These are phyloP conservation scores for Porites rus DNA, from an alignment of 92 coral and sea anemone species.

Conservation along the genomic window DNA sequence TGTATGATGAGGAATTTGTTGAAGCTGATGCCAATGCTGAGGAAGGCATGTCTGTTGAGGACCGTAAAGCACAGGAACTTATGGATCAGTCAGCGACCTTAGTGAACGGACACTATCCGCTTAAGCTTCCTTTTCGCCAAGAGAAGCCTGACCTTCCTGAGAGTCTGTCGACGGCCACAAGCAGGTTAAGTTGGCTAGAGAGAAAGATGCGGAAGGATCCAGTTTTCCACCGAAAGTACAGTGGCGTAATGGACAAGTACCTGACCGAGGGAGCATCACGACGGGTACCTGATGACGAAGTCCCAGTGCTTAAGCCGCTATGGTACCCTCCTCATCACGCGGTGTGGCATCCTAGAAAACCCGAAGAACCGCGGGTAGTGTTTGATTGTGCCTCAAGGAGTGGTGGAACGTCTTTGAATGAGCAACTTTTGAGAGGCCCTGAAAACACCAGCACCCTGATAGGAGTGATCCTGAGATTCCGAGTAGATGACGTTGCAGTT, in stretches of 20 bases:
- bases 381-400: constrained; percentile 75
- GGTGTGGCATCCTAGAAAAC: constrained; percentile 78
- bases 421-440: constrained; percentile 69
- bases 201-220: constrained; percentile 73
- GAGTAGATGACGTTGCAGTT: constrained; percentile 67
- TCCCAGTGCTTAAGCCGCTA: constrained; percentile 57
- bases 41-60: constrained; percentile 64
- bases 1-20: constrained; percentile 75
- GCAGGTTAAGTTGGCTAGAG: constrained; percentile 61
- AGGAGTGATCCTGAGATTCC: constrained; percentile 67
- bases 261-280: constrained; percentile 69
- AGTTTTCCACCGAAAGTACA: constrained; percentile 54
- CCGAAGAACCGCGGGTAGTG: constrained; percentile 77
- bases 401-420: constrained; percentile 71
- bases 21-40: constrained; percentile 31
- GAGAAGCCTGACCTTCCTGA: constrained; percentile 65
- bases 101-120: constrained; percentile 79
- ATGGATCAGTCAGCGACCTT: constrained; percentile 72
- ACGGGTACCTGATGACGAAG: constrained; percentile 57
- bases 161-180: constrained; percentile 68
- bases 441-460: constrained; percentile 73
- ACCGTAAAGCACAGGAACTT: constrained; percentile 61
- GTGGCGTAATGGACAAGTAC: constrained; percentile 72
- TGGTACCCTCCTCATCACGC: constrained; percentile 86
- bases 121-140: constrained; percentile 69